Evolutionary conservation across 2,113 vertebrate genomes (phyloP).

Genomic region (Octodon degus): DNA sequence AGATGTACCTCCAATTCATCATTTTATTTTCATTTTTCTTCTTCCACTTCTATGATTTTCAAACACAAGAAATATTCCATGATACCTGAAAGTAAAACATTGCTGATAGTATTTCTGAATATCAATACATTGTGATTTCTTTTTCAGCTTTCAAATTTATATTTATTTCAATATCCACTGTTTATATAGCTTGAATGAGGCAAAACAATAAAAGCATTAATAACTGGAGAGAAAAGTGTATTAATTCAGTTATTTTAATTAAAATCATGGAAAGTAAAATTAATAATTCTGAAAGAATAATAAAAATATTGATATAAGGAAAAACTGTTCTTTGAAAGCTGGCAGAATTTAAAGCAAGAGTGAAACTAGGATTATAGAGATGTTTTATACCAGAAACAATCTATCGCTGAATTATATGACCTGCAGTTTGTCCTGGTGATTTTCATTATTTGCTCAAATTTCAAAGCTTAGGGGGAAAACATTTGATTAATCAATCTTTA

Average conservation of each 20-base stretch:
- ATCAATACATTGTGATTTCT: not conserved
- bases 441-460: not conserved
- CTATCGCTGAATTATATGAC: not conserved
- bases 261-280: not conserved
- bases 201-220: not conserved
- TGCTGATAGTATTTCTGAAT: not conserved
- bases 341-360: not conserved
- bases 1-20: not conserved
- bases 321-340: not conserved
- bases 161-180: not conserved
- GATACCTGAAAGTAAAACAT: not conserved
- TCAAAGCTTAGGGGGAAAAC: not conserved
- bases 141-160: constrained; percentile 10
- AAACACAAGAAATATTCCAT: not conserved
- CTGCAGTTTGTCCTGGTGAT: not conserved
- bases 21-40: not conserved
- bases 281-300: not conserved
- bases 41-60: not conserved
- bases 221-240: not conserved
- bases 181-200: not conserved
- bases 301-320: not conserved
- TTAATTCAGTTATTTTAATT: constrained; percentile 12
- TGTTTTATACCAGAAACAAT: not conserved
- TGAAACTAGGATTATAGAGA: not conserved
- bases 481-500: not conserved